Percentiles rank a stretch among this genome's conserved stretches.
These are phyloP conservation scores for Campopleginae sp. DNA, from an alignment of 2,888 invertebrate species.

Conservation along the genomic window DNA sequence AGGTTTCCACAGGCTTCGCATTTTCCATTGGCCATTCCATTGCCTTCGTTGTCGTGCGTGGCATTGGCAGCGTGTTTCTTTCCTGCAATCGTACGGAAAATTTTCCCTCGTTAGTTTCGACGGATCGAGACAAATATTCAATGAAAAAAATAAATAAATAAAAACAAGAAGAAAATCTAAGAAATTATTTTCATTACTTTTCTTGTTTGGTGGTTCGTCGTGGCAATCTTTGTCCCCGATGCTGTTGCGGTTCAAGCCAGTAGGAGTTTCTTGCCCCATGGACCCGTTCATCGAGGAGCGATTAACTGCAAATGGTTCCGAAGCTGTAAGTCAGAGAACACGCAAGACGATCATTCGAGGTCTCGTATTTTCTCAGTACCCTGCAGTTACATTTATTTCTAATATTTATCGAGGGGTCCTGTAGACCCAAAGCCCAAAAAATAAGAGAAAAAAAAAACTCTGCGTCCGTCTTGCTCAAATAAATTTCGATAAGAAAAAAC, in stretches of 20 bases:
- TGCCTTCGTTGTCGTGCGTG: constrained; percentile 75
- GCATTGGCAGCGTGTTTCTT: constrained; percentile 83
- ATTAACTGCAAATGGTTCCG: constrained; percentile 94
- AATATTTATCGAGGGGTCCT: neutral
- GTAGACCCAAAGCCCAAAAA: neutral
- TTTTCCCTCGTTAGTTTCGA: neutral
- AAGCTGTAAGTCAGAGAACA: constrained; percentile 84
- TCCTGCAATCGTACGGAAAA: constrained; percentile 75
- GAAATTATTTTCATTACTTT: constrained; percentile 60
- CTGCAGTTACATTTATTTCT: constrained; percentile 5
- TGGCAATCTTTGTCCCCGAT: constrained; percentile 86
- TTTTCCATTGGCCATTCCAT: constrained; percentile 85
- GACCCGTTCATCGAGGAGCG: constrained; percentile 85
- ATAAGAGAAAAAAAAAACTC: no score
- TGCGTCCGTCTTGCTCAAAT: no score
- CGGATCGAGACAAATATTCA: neutral
- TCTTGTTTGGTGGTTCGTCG: constrained; percentile 93
- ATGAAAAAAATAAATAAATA: neutral
- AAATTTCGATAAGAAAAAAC: no score
- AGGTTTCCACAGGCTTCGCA: constrained; percentile 92
- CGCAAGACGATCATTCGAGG: constrained; percentile 52
- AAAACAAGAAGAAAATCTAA: no score
- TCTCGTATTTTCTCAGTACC: constrained; percentile 40
- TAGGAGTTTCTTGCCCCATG: constrained; percentile 80
- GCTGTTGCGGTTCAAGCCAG: constrained; percentile 76